These are phyloP conservation scores for Temnothorax unifasciatus DNA, from an alignment of 2,888 invertebrate genomes.

Conservation along the genomic window DNA sequence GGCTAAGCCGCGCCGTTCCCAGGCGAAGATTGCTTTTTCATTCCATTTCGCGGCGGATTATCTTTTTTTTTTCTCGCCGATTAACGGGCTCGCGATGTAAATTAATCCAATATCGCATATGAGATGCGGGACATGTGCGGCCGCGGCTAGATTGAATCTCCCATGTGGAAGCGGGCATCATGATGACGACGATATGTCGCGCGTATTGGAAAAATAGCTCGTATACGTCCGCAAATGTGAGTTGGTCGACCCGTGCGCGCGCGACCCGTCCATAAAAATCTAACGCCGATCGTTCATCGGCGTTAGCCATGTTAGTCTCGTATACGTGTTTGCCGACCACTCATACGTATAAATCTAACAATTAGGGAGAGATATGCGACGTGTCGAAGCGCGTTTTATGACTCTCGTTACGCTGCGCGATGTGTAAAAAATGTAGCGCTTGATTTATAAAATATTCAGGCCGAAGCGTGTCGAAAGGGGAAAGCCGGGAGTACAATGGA, in stretches of 20 bases:
- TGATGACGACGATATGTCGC: slow-evolving; percentile 42
- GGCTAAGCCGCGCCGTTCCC: slow-evolving; percentile 56
- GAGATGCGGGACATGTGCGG: slow-evolving; percentile 62
- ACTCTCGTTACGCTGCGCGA: slow-evolving; percentile 21
- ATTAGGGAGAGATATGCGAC: slow-evolving; percentile 33
- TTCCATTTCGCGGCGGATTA: slow-evolving; percentile 56
- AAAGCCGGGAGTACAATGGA: neutral
- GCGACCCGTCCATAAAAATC: slow-evolving; percentile 34
- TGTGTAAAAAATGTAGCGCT: slow-evolving; percentile 31
- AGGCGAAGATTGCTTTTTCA: slow-evolving; percentile 71
- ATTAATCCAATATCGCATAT: slow-evolving; percentile 72
- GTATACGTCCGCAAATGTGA: slow-evolving; percentile 8
- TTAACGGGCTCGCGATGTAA: slow-evolving; percentile 69
- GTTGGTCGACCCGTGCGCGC: neutral
- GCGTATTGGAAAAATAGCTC: slow-evolving; percentile 44
- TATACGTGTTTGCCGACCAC: slow-evolving; percentile 21
- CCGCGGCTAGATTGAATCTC: slow-evolving; percentile 63
- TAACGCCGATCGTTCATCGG: slow-evolving; percentile 17
- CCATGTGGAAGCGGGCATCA: slow-evolving; percentile 65
- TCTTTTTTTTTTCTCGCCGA: slow-evolving; percentile 61
- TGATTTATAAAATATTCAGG: slow-evolving; percentile 45
- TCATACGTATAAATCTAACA: slow-evolving; percentile 43
- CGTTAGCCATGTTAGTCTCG: slow-evolving; percentile 28
- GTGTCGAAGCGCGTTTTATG: slow-evolving; percentile 44
- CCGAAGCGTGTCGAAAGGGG: slow-evolving; percentile 13